Conservation (phyloP, 37 sponge, comb jelly and placozoan genomes). For the Amphimedon queenslandica region DNA sequence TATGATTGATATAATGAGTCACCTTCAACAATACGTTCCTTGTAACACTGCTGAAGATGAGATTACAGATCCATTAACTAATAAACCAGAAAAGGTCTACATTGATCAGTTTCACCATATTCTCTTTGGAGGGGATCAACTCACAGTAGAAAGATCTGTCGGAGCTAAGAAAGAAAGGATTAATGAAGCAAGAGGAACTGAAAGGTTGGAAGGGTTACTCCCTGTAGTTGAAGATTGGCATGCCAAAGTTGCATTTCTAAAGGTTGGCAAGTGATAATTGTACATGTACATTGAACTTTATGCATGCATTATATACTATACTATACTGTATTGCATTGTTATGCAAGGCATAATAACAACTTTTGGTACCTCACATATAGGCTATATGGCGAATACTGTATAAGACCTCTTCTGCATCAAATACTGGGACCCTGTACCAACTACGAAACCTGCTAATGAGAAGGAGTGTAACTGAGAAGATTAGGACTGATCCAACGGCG, state of each 20-base stretch:
- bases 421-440: constrained; percentile 29
- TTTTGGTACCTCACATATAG: too few species aligned
- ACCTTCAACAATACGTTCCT: constrained; percentile 1
- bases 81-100: too few species aligned
- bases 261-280: constrained; percentile 3
- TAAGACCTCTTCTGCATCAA: neutral
- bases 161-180: neutral
- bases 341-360: too few species aligned
- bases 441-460: constrained; percentile 6
- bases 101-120: neutral
- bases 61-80: too few species aligned
- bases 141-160: constrained; percentile 2
- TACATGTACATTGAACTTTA: neutral
- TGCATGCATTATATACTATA: neutral
- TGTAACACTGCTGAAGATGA: neutral
- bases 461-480: neutral
- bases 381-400: constrained; percentile 17
- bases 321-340: neutral
- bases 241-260: constrained; percentile 7
- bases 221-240: constrained; percentile 7
- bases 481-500: too few species aligned
- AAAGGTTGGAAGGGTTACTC: neutral
- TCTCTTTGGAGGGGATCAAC: constrained; percentile 26
- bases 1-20: constrained; percentile 10
- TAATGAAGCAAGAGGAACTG: neutral